Percentiles rank a stretch among this genome's conserved stretches.
Evolutionary conservation across 2,888 invertebrate species (phyloP).

Genomic region (Meliscaeva auricollis): DNA sequence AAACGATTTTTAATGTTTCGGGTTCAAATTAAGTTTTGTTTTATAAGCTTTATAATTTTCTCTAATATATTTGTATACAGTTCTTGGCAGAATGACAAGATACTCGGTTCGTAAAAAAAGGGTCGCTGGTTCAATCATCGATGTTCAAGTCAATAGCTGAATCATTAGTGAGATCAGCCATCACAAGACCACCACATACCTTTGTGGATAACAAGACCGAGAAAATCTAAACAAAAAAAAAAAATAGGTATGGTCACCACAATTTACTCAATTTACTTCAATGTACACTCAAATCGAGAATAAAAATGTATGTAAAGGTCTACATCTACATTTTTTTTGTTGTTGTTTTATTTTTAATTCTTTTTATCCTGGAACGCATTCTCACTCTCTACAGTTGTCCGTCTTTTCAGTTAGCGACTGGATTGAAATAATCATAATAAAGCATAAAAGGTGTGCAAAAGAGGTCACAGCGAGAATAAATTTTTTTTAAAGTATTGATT

Average conservation of each 20-base stretch:
- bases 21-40: too few species aligned
- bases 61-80: too few species aligned
- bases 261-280: not conserved
- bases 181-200: too few species aligned
- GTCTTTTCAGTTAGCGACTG: conserved; percentile 62
- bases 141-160: too few species aligned
- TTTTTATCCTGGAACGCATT: conserved; percentile 23
- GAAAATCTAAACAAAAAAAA: not conserved
- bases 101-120: too few species aligned
- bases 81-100: too few species aligned
- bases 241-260: conserved; percentile 1
- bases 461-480: conserved; percentile 31
- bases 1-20: too few species aligned
- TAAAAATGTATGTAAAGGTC: not conserved
- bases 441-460: conserved; percentile 24
- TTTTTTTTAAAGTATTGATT: conserved; percentile 67
- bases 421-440: conserved; percentile 69
- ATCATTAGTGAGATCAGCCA: too few species aligned
- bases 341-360: conserved; percentile 5
- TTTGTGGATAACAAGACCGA: too few species aligned
- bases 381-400: conserved; percentile 25
- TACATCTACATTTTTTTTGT: too few species aligned
- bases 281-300: conserved; percentile 2
- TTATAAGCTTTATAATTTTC: too few species aligned
- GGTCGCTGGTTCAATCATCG: too few species aligned